phyloP scores from a whole-genome alignment of 2,113 vertebrate species.

The Etheostoma spectabile region DNA sequence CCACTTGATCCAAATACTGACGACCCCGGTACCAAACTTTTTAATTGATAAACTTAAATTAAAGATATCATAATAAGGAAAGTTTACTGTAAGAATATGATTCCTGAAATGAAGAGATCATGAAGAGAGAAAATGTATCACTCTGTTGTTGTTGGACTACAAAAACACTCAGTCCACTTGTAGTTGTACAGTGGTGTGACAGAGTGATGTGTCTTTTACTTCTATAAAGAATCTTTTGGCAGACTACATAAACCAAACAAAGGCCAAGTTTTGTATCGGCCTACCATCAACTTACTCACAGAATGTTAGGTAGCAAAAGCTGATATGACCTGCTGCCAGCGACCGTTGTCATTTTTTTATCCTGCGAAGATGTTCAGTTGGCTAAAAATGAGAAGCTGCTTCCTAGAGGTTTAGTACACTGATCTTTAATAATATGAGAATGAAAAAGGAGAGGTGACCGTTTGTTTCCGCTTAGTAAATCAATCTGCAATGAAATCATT shows the following conservation, averaged over 20 bases:
- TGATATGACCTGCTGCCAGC: not conserved
- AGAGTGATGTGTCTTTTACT: not conserved
- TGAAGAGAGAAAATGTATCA: no score
- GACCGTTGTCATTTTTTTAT: slow-evolving; percentile 1
- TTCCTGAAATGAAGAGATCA: no score
- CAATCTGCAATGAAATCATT: not conserved
- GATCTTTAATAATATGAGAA: not conserved
- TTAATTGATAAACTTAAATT: no score
- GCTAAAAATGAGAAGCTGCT: not conserved
- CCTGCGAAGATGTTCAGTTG: not conserved
- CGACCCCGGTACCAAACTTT: no score
- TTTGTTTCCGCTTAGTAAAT: not conserved
- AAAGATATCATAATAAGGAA: no score
- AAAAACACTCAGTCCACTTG: no score
- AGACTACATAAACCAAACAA: not conserved
- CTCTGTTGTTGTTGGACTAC: no score
- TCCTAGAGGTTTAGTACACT: not conserved
- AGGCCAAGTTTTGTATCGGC: not conserved
- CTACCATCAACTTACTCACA: not conserved
- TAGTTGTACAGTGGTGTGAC: not conserved
- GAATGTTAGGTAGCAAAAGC: not conserved
- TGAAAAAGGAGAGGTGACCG: not conserved
- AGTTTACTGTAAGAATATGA: no score
- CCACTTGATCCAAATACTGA: no score
- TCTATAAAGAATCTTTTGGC: not conserved